Evolutionary conservation across 30 jellyfish, hydroid and myxozoan species (phyloP), one percentile per base, ranked within the genome.

Genomic region (Aurelia aurita): DNA sequence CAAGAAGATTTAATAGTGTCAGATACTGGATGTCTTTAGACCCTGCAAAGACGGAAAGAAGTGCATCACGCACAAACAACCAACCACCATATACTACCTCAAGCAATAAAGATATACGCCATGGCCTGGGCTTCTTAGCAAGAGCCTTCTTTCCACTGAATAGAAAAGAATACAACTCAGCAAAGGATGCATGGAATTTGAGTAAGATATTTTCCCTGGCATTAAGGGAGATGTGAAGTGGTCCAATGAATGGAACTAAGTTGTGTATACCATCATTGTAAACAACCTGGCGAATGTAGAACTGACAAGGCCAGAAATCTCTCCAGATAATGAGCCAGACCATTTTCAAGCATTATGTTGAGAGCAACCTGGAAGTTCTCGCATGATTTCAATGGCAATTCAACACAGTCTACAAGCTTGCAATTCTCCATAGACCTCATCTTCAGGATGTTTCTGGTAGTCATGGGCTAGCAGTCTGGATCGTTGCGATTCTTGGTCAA

Each of bases 81-180:
- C 79, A 68, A 29, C 79, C 79, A 68, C 79, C 79, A 68, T 68
- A 68, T 44, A 68, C 10, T 44, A 68, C 79, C 54, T 32, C 61
- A 68, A 68, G 79, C 15, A 68, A 44, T 10, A 68, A 68, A 44
- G 79, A 68, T 2, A 68, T 68, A 6, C 84, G 66, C 84, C 84
- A 72, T 1, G 84, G 84, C 66, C n/a, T 72, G 8, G 84, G 84
- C 66, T 72, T 72, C 22, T 72, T 72, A 45, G 84, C 84, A 35
- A 72, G 84, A 47, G 84, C 70, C 45, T 72, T 72, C 70, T 72
- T 72, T 72, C 70, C 28, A n/a, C 49, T 8, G 57, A 74, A 74
- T 31, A 69, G 64, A 20, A 47, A n/a, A 31, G 66, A 28, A 72
- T 72, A 72, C 18, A 72, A 21, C 45, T 72, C 66, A 8, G 11